Evolutionary conservation across 2,888 invertebrate genomes (phyloP), one percentile per base, ranked within the genome.

Genomic region (Emmelina monodactyla): DNA sequence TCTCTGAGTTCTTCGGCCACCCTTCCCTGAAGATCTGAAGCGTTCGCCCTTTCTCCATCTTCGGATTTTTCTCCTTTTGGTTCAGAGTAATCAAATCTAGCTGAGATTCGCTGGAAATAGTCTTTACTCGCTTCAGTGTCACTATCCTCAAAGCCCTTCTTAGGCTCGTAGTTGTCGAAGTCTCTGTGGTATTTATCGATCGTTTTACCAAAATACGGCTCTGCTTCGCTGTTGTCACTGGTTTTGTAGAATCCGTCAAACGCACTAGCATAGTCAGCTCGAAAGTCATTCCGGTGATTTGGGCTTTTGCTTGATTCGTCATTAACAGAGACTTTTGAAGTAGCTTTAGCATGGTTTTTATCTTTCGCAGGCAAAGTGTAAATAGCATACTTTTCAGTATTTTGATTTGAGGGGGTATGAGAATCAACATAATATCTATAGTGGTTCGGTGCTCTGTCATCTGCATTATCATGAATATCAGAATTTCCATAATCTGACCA

Each of bases 71-170:
- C n/a, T n/a, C n/a, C n/a, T n/a, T n/a, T 70, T 45, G 79, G 66
- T 46, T 73, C 75, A 48, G 84, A 76, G 43, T 83, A 63, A 40
- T 73, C 63, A 42, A 84, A 67, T 48, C 69, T 75, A 41, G 75
- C 67, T 22, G 75, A 82, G 55, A 85, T 79, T 55, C 85, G 85
- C 46, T 82, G 69, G 59, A 82, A 83, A 54, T 83, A 75, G 38
- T 85, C 86, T 44, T 81, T 78, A 47, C 82, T 66, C 57, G 85
- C 82, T 37, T 82, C 79, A 49, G 84, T 85, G 61, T 88, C 87
- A 60, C 85, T 86, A 78, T 88, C 87, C 53, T 84, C 84, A 48
- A 87, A 84, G 54, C 87, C 85, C 64, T 88, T 88, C 57, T 88
- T 86, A 73, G 82, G 86, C 63, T 88, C 88, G 55, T 89, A 84